Conservation (phyloP, 2,113 vertebrate genomes). For the Hiodon alosoides region DNA sequence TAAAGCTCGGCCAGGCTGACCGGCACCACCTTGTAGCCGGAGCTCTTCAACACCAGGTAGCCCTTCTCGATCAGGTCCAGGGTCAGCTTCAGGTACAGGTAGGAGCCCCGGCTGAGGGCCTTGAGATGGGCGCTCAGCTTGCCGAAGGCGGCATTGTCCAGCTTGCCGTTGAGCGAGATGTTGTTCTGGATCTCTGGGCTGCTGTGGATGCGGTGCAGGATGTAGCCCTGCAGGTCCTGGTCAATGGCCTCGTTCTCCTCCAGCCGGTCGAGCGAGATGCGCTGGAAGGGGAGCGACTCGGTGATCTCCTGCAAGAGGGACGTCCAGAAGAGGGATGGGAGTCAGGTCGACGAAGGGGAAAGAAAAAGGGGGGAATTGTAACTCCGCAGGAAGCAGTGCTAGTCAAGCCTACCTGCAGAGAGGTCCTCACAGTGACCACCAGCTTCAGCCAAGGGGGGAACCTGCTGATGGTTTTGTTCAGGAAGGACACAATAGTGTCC, state of each 20-base stretch:
- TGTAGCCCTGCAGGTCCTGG: conserved; percentile 95
- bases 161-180: conserved; percentile 97
- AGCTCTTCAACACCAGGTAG: conserved; percentile 96
- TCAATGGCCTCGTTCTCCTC: conserved; percentile 98
- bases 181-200: conserved; percentile 99
- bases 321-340: conserved; percentile 13
- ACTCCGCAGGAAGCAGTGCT: too few relatives aligned
- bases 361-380: background rate
- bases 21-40: conserved; percentile 98
- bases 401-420: conserved; percentile 73
- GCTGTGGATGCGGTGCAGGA: conserved; percentile 96
- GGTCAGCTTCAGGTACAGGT: conserved; percentile 95
- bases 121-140: conserved; percentile 97
- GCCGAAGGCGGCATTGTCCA: conserved; percentile 97
- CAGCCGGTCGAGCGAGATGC: conserved; percentile 90
- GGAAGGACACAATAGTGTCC: conserved; percentile 96
- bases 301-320: conserved; percentile 82
- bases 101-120: conserved; percentile 93
- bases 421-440: conserved; percentile 93
- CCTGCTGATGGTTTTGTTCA: conserved; percentile 93
- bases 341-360: background rate
- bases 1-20: conserved; percentile 96
- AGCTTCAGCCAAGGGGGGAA: conserved; percentile 97
- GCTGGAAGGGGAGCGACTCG: conserved; percentile 91
- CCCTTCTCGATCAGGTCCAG: conserved; percentile 99